phyloP scores from a whole-genome alignment of 2,797 vertebrate species.

The Phalanger gymnotis region DNA sequence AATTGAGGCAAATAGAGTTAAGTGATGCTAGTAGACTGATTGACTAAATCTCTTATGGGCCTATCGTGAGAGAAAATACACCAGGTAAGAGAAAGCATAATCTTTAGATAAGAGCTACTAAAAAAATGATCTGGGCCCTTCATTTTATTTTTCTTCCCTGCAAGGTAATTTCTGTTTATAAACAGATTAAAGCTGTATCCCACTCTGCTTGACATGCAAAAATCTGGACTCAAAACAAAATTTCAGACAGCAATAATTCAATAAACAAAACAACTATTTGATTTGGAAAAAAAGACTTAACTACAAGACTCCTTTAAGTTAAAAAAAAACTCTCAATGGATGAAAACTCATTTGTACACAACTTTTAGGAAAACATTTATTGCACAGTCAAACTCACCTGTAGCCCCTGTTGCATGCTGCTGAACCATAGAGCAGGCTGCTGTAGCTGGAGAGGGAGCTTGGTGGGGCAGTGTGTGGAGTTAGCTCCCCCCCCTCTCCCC shows the following conservation, averaged over 20 bases:
- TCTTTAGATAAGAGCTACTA: neutral
- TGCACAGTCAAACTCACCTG: neutral
- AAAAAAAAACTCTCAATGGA: neutral
- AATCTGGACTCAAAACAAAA: neutral
- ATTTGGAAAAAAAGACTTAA: neutral
- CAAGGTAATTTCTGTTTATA: neutral
- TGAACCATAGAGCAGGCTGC: neutral
- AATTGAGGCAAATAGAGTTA: neutral
- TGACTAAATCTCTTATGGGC: neutral
- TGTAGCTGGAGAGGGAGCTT: neutral
- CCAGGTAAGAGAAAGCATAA: neutral
- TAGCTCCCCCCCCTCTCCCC: too few relatives aligned
- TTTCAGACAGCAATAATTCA: neutral
- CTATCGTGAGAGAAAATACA: neutral
- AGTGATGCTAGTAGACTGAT: neutral
- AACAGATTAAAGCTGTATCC: neutral
- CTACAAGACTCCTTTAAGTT: neutral
- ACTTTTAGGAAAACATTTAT: neutral
- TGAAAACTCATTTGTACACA: neutral
- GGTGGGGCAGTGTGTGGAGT: neutral
- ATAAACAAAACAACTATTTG: neutral
- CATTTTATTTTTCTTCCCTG: neutral
- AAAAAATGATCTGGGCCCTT: neutral
- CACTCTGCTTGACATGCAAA: neutral
- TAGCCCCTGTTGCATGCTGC: neutral